phyloP scores from a whole-genome alignment of 2,797 vertebrate species.

The Glossophaga mutica region DNA sequence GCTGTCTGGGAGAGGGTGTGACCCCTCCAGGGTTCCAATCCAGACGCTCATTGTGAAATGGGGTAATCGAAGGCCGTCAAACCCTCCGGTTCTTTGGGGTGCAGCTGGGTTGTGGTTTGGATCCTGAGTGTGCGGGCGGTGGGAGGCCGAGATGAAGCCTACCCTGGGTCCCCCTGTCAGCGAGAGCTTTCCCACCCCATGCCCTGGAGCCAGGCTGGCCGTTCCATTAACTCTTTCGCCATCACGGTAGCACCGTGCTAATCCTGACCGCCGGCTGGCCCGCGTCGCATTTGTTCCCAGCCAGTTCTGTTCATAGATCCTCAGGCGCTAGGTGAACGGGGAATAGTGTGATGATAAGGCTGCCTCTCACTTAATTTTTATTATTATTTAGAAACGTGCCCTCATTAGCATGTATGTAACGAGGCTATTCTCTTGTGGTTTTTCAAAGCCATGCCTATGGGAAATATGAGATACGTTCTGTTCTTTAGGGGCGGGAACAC shows the following conservation, averaged over 20 bases:
- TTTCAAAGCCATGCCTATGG: not conserved
- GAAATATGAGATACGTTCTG: not conserved
- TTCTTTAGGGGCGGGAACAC: not conserved
- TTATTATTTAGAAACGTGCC: not conserved
- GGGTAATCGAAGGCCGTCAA: not conserved
- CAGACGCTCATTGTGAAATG: not conserved
- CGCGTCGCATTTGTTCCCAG: not conserved
- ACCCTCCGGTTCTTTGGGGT: not conserved
- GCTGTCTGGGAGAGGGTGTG: not conserved
- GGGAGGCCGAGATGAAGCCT: not conserved
- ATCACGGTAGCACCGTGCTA: not conserved
- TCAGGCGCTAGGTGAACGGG: not conserved
- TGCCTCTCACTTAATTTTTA: not conserved
- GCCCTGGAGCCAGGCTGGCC: not conserved
- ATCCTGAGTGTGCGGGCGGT: not conserved
- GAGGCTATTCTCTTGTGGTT: not conserved
- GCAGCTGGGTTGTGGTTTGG: not conserved
- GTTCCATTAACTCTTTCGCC: not conserved
- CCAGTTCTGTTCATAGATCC: not conserved
- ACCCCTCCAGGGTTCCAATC: not conserved
- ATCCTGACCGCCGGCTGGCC: not conserved
- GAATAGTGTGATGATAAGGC: not conserved
- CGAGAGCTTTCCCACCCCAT: not conserved
- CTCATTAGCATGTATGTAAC: not conserved
- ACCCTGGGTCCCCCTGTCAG: conserved; percentile 28